Conservation (phyloP, 2,797 vertebrate species). For the Okamejei kenojei region DNA sequence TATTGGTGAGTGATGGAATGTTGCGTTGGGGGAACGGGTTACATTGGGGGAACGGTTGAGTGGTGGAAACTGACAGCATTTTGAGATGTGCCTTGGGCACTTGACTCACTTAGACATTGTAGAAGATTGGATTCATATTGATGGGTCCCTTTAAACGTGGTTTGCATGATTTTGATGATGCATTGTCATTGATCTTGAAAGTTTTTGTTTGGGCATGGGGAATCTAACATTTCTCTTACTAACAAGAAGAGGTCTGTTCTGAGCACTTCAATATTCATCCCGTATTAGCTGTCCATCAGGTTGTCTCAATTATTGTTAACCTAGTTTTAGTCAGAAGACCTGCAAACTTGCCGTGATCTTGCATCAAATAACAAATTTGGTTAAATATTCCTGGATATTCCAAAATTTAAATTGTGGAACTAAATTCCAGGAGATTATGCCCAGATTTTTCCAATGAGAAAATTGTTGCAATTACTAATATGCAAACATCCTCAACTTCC, state of each 20-base stretch:
- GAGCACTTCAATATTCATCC: not conserved
- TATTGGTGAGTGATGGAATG: no score
- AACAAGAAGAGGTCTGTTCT: not conserved
- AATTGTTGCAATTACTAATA: not conserved
- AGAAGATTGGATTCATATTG: no score
- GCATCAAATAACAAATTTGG: not conserved
- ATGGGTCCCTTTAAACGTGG: not conserved
- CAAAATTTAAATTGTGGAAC: not conserved
- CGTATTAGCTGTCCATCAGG: not conserved
- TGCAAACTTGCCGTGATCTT: not conserved
- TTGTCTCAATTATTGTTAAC: not conserved
- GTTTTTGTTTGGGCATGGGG: not conserved
- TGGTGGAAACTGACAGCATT: no score
- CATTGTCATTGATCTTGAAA: not conserved
- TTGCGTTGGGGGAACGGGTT: no score
- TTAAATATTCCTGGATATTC: not conserved
- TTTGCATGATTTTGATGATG: not conserved
- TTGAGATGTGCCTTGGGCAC: no score
- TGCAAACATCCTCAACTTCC: not conserved
- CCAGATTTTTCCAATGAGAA: not conserved
- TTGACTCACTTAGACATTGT: no score
- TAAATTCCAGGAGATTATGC: not conserved
- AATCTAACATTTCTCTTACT: not conserved
- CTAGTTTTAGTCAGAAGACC: not conserved
- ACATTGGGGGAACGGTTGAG: no score